phyloP scores from a whole-genome alignment of 35 echinoderm and acorn worm genomes.

The Stichopus chloronotus region DNA sequence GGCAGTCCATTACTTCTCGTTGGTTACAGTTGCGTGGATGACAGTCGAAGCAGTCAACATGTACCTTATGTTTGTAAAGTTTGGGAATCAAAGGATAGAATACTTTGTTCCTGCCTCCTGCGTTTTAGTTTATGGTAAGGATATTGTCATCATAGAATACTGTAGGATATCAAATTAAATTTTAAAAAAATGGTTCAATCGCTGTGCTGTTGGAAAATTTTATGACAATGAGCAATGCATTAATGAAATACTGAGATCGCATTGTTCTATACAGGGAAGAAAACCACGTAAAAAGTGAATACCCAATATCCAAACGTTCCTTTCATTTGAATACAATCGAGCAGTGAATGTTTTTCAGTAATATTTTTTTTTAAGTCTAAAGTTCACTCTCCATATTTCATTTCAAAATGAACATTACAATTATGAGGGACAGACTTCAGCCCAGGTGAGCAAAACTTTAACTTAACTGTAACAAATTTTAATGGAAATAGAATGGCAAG shows the following conservation, averaged over 20 bases:
- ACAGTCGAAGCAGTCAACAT: conserved; percentile 26
- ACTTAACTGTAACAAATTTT: no score
- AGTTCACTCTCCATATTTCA: no score
- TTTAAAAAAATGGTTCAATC: not conserved
- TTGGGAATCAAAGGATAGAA: not conserved
- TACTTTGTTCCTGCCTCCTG: not conserved
- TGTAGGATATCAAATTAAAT: not conserved
- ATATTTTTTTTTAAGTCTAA: no score
- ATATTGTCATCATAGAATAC: not conserved
- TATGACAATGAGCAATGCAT: not conserved
- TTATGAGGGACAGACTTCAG: no score
- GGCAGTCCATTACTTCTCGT: not conserved
- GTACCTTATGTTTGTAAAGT: not conserved
- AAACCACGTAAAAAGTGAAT: not conserved
- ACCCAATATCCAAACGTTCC: no score
- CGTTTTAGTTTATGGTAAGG: not conserved
- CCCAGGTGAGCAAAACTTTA: no score
- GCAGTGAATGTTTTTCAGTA: no score
- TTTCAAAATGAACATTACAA: no score
- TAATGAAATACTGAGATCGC: not conserved
- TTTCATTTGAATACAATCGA: no score
- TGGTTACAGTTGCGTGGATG: conserved; percentile 4
- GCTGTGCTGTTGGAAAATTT: not conserved
- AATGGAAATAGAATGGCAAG: no score
- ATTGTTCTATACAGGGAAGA: not conserved